A percentile compares a stretch with the other conserved stretches of the same genome.
These are phyloP conservation scores for Mus musculus DNA, from an alignment of 2,113 vertebrate genomes.

Conservation along the genomic window GRCm39 chr8:117463001-117463500, in stretches of 20 bases:
- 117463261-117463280: not conserved
- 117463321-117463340: not conserved
- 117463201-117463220: not conserved
- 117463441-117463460: not conserved
- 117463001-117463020: not conserved
- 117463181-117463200: not conserved
- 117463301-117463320: not conserved
- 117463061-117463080: not conserved
- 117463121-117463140: not conserved
- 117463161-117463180: not conserved
- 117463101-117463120: not conserved
- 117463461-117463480: not conserved
- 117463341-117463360: not conserved
- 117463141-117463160: not conserved
- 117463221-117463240: not conserved
- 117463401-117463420: not conserved
- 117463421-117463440: not conserved
- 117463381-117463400: not conserved
- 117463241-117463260: not conserved
- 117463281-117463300: not conserved
- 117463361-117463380: not conserved
- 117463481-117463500: not conserved
- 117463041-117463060: not conserved
- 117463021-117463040: not conserved
- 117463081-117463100: not conserved